Evolutionary conservation across 2,113 vertebrate genomes (phyloP), one percentile per base, ranked within the genome.

Genomic region (Oreochromis spilurus): DNA sequence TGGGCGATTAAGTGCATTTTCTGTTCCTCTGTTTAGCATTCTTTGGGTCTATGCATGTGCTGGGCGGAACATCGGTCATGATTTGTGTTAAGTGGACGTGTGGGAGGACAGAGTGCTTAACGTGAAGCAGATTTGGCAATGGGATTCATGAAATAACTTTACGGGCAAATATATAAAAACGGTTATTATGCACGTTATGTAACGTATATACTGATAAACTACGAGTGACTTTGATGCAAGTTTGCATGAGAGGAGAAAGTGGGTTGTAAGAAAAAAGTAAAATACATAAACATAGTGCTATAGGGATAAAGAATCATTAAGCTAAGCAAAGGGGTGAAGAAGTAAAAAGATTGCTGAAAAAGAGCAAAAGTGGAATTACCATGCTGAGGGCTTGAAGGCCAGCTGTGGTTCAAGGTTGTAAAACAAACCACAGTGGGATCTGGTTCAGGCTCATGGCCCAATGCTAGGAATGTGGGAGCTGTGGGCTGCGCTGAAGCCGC

Each of bases 381-480:
- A 91, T 38, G 79, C 82, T 65, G 86, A 85, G 79, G 83, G 89
- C 93, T 84, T 85, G 86, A 94, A 94, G 93, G 94, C 92, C 88
- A 95, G 92, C 85, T 84, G 85, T 84, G 93, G 95, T 95, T 96
- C 95, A 96, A 93, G 93, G 94, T 93, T 95, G 94, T 95, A 94
- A 96, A 96, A 95, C 58, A 92, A 95, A 95, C 94, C 95, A 81
- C 94, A 92, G 75, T 53, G 83, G 92, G 91, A 86, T 93, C 93
- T 94, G 93, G 91, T 91, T 87, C 85, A 91, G 89, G 92, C 83
- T 92, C 70, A 45, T 65, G 84, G 91, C 87, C 85, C 34, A 48
- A 50, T 83, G 75, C 79, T 81, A 86, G 62, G 70, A 85, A 77
- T 92, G 89, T 93, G 90, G 89, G 92, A 93, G 89, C 89, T 55